Evolutionary conservation across 2,797 vertebrate genomes (phyloP).

Genomic region (Fringilla coelebs): DNA sequence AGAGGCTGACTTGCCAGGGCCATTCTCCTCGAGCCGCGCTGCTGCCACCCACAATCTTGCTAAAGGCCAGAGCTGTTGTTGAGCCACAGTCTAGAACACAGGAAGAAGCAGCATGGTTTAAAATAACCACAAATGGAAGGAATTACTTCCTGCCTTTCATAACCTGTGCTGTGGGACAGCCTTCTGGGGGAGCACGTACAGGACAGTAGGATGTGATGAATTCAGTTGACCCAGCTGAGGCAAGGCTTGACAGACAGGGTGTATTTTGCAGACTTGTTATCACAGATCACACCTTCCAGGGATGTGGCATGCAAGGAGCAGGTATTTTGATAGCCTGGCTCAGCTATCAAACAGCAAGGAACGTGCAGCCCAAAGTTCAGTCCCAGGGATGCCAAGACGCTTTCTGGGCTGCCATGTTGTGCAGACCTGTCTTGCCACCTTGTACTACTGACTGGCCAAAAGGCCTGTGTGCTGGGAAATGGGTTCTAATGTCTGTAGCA

Average conservation of each 20-base stretch:
- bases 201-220: neutral
- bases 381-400: neutral
- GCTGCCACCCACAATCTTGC: conserved; percentile 89
- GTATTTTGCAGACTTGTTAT: neutral
- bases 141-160: neutral
- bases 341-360: neutral
- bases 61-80: conserved; percentile 73
- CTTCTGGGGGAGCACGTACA: too few species aligned
- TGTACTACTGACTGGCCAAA: neutral
- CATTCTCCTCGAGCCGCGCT: conserved; percentile 86
- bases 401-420: neutral
- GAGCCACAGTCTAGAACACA: conserved; percentile 84
- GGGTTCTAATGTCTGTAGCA: neutral
- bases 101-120: neutral
- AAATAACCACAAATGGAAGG: neutral
- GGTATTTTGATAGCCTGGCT: neutral
- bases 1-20: conserved; percentile 95
- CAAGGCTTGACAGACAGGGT: neutral
- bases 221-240: neutral
- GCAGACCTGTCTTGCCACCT: neutral
- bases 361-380: neutral
- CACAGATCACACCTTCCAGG: neutral
- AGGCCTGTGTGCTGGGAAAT: neutral
- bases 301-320: neutral
- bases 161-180: neutral